phyloP scores from a whole-genome alignment of 2,888 invertebrate species.

The Gari tellinella region DNA sequence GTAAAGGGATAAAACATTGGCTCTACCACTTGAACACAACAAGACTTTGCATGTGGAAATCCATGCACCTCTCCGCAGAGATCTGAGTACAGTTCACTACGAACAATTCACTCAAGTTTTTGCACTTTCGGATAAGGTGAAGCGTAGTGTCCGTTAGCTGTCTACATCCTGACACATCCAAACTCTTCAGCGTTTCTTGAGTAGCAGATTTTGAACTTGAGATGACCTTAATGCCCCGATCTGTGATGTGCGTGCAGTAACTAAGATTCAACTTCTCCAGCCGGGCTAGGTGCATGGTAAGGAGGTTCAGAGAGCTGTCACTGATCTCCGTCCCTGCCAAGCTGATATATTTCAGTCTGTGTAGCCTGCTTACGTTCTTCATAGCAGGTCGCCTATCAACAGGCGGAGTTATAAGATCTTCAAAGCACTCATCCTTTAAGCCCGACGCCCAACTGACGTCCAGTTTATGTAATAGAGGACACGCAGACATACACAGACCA shows the following conservation, averaged over 20 bases:
- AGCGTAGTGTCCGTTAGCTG: slow-evolving; percentile 64
- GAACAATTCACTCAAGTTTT: slow-evolving; percentile 44
- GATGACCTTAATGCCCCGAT: slow-evolving; percentile 90
- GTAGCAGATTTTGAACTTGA: slow-evolving; percentile 56
- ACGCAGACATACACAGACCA: slow-evolving; percentile 92
- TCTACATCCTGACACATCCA: slow-evolving; percentile 66
- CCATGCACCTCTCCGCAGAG: slow-evolving; percentile 35
- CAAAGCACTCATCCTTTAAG: slow-evolving; percentile 92
- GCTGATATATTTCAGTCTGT: slow-evolving; percentile 90
- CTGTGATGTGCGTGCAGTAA: slow-evolving; percentile 94
- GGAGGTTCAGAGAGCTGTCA: slow-evolving; percentile 90
- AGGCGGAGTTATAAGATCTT: slow-evolving; percentile 94
- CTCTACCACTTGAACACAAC: slow-evolving; percentile 31
- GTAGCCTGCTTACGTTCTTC: slow-evolving; percentile 90
- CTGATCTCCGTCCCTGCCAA: slow-evolving; percentile 95
- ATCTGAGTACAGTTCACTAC: slow-evolving; percentile 55
- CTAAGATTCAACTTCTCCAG: slow-evolving; percentile 92
- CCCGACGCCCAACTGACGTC: slow-evolving; percentile 95
- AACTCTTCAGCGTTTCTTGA: slow-evolving; percentile 54
- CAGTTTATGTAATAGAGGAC: slow-evolving; percentile 90
- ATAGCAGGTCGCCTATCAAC: slow-evolving; percentile 92
- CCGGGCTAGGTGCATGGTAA: slow-evolving; percentile 79
- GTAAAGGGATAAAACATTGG: neutral
- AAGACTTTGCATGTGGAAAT: slow-evolving; percentile 18
- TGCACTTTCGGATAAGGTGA: slow-evolving; percentile 39